These are phyloP conservation scores for Gymnosoma rotundatum DNA, from an alignment of 2,888 invertebrate species.

Conservation along the genomic window DNA sequence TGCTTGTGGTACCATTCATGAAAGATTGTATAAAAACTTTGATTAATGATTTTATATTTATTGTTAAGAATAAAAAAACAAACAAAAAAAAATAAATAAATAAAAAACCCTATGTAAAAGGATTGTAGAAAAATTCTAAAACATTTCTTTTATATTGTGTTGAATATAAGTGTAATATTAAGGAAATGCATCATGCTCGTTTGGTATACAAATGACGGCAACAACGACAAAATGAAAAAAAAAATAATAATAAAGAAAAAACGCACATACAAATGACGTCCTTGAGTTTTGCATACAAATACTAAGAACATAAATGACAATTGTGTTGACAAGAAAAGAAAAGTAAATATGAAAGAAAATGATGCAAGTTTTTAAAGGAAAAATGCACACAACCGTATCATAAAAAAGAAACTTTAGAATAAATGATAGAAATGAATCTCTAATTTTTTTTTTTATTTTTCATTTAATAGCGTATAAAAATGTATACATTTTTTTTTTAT, in stretches of 20 bases:
- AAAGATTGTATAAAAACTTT: constrained; percentile 1
- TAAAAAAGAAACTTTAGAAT: background rate
- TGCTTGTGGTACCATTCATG: background rate
- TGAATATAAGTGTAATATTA: constrained; percentile 32
- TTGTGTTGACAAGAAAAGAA: constrained; percentile 37
- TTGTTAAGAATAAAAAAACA: background rate
- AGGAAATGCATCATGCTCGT: constrained; percentile 52
- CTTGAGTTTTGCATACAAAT: constrained; percentile 61
- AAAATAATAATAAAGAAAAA: background rate
- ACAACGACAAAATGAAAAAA: background rate
- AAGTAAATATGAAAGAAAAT: constrained; percentile 42
- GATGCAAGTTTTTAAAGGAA: constrained; percentile 4
- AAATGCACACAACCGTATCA: background rate
- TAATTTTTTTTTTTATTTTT: background rate
- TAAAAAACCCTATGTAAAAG: constrained; percentile 1
- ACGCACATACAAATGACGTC: constrained; percentile 32
- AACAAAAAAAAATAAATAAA: too few species aligned
- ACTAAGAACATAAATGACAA: constrained; percentile 54
- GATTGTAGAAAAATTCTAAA: constrained; percentile 10
- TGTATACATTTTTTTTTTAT: too few species aligned
- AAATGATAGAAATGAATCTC: too few species aligned
- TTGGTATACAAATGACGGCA: constrained; percentile 34
- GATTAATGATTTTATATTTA: constrained; percentile 46
- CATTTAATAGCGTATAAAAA: too few species aligned
- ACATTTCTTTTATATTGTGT: constrained; percentile 15